Evolutionary conservation across 2,113 vertebrate species (phyloP).

Genomic region (Carollia perspicillata): DNA sequence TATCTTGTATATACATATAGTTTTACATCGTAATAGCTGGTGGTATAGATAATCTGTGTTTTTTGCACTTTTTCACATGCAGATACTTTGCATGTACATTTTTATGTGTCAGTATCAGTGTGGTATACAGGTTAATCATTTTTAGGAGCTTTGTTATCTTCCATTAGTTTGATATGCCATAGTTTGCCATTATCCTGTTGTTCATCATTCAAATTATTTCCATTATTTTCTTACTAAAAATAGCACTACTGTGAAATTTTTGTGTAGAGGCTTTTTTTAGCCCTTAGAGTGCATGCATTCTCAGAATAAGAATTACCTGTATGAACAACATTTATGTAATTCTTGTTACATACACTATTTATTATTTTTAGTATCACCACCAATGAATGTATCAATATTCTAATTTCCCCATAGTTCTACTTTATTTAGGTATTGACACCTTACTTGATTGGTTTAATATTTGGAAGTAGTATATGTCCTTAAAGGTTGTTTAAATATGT

Average conservation of each 20-base stretch:
- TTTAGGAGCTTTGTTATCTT: not conserved
- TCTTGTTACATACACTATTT: not conserved
- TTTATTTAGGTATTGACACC: not conserved
- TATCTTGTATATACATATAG: not conserved
- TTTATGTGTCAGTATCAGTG: not conserved
- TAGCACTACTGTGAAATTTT: not conserved
- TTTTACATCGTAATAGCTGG: not conserved
- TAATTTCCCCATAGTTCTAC: not conserved
- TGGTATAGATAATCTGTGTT: not conserved
- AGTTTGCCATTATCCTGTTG: not conserved
- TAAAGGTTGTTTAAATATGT: not conserved
- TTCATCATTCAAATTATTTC: not conserved
- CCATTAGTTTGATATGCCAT: not conserved
- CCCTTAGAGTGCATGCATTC: not conserved
- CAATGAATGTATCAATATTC: not conserved
- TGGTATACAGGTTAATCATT: not conserved
- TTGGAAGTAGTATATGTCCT: not conserved
- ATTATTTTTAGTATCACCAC: not conserved
- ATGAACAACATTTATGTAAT: not conserved
- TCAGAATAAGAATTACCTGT: not conserved
- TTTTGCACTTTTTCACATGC: not conserved
- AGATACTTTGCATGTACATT: not conserved
- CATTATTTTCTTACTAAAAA: not conserved
- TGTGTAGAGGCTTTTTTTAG: not conserved
- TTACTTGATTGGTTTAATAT: not conserved